Base-by-base conservation (phyloP, 1,140 invertebrate species). In the Littorina saxatilis region DNA sequence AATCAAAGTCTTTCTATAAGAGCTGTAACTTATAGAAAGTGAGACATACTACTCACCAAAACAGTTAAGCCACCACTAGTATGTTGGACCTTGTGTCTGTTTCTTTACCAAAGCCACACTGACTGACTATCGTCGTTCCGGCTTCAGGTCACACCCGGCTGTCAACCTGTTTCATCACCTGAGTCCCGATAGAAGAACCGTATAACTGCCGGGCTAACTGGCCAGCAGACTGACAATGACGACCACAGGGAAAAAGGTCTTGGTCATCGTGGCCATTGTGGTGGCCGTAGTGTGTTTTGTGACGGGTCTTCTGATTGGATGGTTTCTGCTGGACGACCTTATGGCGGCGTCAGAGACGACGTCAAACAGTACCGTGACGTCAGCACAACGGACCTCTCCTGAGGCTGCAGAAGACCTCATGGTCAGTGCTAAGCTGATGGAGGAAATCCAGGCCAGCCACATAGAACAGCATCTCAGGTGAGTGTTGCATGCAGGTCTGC, bases 261-360 rank as follows among this genome's bases (percentile, higher is more conserved):
- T 11, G 11, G 61, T 63, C 23, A 32, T 63, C 11, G 61, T 63
- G 29, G 61, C 61, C 7, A 27, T 63, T 11, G 61, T 63, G 61
- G 61, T 63, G 61, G 4, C 61, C 27, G 61, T 63, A 29, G 27
- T 63, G 61, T 63, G 61, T 63, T 63, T 63, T 32, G 61, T 63
- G 0, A 63, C 61, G 61, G 61, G 61, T 11, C 61, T 63, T n/a
- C 9, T 63, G 27, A 63, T 63, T 63, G 61, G 61, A 9, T 63
- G 61, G 61, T 32, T 63, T 1, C 29, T 63, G 27, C 27, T 63
- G 61, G 61, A 63, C 61, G 9, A 32, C 27, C n/a, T 29, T 63
- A 5, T 13, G 11, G 29, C 17, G 61, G 29, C 61, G 7, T 11
- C 23, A 7, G n/a, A 27, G 55, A 4, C 5, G n/a, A 27, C 23